Evolutionary conservation across 2,888 invertebrate genomes (phyloP).

Genomic region (Aspidiotus rigidus): DNA sequence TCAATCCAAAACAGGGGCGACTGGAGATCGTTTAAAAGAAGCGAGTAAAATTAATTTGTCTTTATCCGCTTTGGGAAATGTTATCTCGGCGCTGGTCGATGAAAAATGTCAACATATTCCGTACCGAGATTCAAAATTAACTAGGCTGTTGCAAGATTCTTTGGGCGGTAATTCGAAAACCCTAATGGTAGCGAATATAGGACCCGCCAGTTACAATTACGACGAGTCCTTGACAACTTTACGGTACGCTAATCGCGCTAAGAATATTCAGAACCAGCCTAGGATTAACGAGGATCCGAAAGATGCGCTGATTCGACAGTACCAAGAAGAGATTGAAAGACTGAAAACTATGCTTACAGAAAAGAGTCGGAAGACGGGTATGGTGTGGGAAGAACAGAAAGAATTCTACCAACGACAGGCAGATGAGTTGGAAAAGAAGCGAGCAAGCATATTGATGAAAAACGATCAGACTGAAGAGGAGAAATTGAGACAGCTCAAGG

Average conservation of each 20-base stretch:
- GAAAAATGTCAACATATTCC: slow-evolving; percentile 93
- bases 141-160: slow-evolving; percentile 90
- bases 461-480: slow-evolving; percentile 41
- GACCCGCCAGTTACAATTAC: slow-evolving; percentile 94
- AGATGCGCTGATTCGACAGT: slow-evolving; percentile 88
- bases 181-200: slow-evolving; percentile 98
- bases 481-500: slow-evolving; percentile 41
- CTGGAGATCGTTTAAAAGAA: slow-evolving; percentile 84
- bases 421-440: slow-evolving; percentile 40
- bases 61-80: slow-evolving; percentile 93
- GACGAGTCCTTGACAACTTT: slow-evolving; percentile 96
- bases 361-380: slow-evolving; percentile 42
- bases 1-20: slow-evolving; percentile 93
- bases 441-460: slow-evolving; percentile 38
- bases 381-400: slow-evolving; percentile 32
- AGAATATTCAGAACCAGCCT: slow-evolving; percentile 97
- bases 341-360: slow-evolving; percentile 45
- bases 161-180: slow-evolving; percentile 98
- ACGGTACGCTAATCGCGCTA: slow-evolving; percentile 91
- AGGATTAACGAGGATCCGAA: slow-evolving; percentile 98
- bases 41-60: slow-evolving; percentile 96
- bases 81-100: slow-evolving; percentile 89
- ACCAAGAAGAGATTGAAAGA: slow-evolving; percentile 86
- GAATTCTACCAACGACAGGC: slow-evolving; percentile 41
- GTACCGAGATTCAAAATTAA: slow-evolving; percentile 94